Conservation (phyloP, 1,140 invertebrate species). For the Zaprionus vittiger region DNA sequence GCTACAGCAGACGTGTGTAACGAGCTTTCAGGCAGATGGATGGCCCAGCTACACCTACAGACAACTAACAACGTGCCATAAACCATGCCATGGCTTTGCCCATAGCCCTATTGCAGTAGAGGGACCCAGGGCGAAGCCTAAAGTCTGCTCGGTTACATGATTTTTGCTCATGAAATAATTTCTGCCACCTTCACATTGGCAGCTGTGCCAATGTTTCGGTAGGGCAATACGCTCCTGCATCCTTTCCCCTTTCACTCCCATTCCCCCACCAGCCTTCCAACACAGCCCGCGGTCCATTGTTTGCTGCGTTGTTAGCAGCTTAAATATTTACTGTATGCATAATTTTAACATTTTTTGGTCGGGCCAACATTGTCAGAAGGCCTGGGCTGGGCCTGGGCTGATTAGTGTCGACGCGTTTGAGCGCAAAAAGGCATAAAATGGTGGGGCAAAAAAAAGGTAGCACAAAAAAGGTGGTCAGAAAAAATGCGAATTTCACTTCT, state of each 20-base stretch:
- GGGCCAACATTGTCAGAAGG: slow-evolving; percentile 9
- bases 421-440: slow-evolving; percentile 28
- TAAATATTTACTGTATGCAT: slow-evolving; percentile 82
- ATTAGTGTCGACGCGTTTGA: slow-evolving; percentile 55
- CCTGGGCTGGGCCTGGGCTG: slow-evolving; percentile 18
- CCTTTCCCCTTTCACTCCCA: no score
- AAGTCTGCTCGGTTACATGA: slow-evolving; percentile 61
- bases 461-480: background rate
- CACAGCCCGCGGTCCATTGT: slow-evolving; percentile 38
- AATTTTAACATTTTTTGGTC: slow-evolving; percentile 66
- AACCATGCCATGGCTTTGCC: slow-evolving; percentile 67
- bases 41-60: slow-evolving; percentile 57
- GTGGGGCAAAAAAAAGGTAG: slow-evolving; percentile 34
- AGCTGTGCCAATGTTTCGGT: slow-evolving; percentile 45
- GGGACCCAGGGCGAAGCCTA: slow-evolving; percentile 20
- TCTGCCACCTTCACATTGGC: slow-evolving; percentile 51
- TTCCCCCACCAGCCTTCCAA: background rate
- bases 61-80: slow-evolving; percentile 68
- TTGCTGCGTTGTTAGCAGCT: slow-evolving; percentile 72
- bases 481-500: slow-evolving; percentile 30
- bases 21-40: slow-evolving; percentile 77
- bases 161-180: slow-evolving; percentile 81
- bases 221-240: background rate
- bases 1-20: slow-evolving; percentile 68
- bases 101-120: slow-evolving; percentile 1